phyloP scores from a whole-genome alignment of 2,888 invertebrate genomes.

The Hetaerina titia region DNA sequence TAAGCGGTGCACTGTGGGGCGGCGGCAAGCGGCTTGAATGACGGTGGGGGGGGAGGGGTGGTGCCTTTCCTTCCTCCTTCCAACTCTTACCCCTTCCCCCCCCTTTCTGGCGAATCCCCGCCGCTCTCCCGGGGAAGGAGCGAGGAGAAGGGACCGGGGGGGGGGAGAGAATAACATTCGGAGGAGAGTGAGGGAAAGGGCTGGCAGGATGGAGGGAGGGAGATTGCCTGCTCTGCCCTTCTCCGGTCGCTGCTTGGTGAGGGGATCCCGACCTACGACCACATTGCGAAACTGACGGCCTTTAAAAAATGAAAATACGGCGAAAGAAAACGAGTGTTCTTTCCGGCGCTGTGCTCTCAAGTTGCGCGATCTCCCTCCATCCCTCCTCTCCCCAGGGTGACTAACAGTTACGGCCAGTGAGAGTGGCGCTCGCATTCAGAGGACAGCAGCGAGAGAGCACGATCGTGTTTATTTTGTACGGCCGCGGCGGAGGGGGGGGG shows the following conservation, averaged over 20 bases:
- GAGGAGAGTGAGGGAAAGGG: not conserved
- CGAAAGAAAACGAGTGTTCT: slow-evolving; percentile 35
- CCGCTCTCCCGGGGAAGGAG: too few species aligned
- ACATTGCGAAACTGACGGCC: slow-evolving; percentile 64
- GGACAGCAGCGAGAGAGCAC: not conserved
- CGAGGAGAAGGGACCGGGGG: too few species aligned
- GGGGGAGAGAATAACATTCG: not conserved
- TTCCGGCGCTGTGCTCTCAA: not conserved
- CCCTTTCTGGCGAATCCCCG: not conserved
- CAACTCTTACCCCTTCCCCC: not conserved
- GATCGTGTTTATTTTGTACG: too few species aligned
- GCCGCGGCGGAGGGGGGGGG: too few species aligned
- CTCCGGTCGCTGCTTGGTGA: not conserved
- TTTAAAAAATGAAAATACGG: slow-evolving; percentile 48
- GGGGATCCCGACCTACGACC: slow-evolving; percentile 60
- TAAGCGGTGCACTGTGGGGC: not conserved
- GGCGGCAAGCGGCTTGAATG: not conserved
- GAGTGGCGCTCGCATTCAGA: not conserved
- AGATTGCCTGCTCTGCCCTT: not conserved
- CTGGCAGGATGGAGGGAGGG: not conserved
- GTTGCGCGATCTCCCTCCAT: slow-evolving; percentile 12
- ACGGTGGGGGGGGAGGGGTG: not conserved
- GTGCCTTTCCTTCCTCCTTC: not conserved
- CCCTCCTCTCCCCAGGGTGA: not conserved
- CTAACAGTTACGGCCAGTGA: not conserved